These are phyloP conservation scores for Verasper variegatus DNA, from an alignment of 2,113 vertebrate genomes.

Conservation along the genomic window DNA sequence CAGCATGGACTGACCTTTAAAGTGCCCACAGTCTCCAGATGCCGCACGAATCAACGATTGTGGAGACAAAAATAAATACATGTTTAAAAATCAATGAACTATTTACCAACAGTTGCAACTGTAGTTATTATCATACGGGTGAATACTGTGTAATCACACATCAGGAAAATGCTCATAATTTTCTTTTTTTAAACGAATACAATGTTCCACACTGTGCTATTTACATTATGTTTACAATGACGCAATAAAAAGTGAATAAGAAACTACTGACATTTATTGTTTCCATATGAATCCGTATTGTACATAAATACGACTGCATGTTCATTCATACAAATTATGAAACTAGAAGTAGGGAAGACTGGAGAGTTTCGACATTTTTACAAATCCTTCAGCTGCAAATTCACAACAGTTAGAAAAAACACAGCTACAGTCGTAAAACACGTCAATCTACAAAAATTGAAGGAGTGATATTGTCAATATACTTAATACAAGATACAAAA, in stretches of 20 bases:
- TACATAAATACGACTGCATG: not conserved
- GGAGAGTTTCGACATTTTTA: slow-evolving; percentile 2
- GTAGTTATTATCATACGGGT: slow-evolving; percentile 6
- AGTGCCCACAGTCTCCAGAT: slow-evolving; percentile 3
- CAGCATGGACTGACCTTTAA: slow-evolving; percentile 45
- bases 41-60: slow-evolving; percentile 20
- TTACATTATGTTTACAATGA: slow-evolving; percentile 18
- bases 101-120: slow-evolving; percentile 14
- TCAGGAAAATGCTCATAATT: not conserved
- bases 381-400: not conserved
- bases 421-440: slow-evolving; percentile 18
- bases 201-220: not conserved
- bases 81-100: not conserved
- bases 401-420: not conserved
- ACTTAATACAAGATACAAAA: slow-evolving; percentile 1
- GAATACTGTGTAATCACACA: slow-evolving; percentile 10
- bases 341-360: not conserved
- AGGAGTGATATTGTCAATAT: not conserved
- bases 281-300: not conserved
- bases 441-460: slow-evolving; percentile 13
- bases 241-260: slow-evolving; percentile 31
- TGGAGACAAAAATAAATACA: not conserved
- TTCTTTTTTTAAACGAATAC: not conserved
- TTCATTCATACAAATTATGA: not conserved
- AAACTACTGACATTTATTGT: not conserved